Percentiles rank a stretch among this genome's conserved stretches.
phyloP scores from a whole-genome alignment of 1,140 invertebrate species.

The Paracyclopina nana region DNA sequence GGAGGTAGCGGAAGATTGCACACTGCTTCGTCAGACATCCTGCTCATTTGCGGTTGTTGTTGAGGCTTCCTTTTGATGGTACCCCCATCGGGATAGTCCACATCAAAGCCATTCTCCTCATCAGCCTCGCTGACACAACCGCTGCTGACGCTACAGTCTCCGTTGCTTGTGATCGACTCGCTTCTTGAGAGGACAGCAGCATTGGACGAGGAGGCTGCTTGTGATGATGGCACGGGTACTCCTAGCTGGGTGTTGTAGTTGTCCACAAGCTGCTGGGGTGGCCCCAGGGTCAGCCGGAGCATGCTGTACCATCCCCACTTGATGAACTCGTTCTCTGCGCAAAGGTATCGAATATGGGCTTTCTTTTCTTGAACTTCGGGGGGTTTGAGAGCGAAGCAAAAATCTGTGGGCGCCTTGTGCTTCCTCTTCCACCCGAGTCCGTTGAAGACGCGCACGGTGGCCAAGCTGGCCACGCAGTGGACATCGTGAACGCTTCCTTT shows the following conservation, averaged over 20 bases:
- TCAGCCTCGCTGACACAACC: slow-evolving; percentile 20
- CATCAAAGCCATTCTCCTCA: slow-evolving; percentile 25
- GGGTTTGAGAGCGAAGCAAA: slow-evolving; percentile 88
- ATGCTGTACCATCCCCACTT: slow-evolving; percentile 81
- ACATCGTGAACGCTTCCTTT: slow-evolving; percentile 26
- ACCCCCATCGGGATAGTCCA: slow-evolving; percentile 27
- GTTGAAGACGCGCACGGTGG: slow-evolving; percentile 41
- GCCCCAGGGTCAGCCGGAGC: slow-evolving; percentile 66
- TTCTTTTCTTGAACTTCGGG: slow-evolving; percentile 69
- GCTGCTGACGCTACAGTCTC: slow-evolving; percentile 2
- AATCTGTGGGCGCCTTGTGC: slow-evolving; percentile 87
- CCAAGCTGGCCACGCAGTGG: slow-evolving; percentile 11
- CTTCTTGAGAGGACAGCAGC: slow-evolving; percentile 41
- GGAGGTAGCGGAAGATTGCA: too few species aligned
- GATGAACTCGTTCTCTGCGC: slow-evolving; percentile 67
- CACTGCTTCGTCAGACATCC: too few species aligned
- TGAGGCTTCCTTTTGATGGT: slow-evolving; percentile 26
- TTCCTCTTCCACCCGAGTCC: slow-evolving; percentile 94
- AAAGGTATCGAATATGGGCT: slow-evolving; percentile 91
- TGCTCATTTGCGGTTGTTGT: too few species aligned
- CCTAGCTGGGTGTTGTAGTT: slow-evolving; percentile 42
- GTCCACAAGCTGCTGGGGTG: slow-evolving; percentile 55
- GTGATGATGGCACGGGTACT: background rate
- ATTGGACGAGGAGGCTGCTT: background rate
- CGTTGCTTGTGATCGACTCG: too few species aligned